Base-by-base conservation (phyloP, 2,888 invertebrate genomes). In the Adela reaumurella region DNA sequence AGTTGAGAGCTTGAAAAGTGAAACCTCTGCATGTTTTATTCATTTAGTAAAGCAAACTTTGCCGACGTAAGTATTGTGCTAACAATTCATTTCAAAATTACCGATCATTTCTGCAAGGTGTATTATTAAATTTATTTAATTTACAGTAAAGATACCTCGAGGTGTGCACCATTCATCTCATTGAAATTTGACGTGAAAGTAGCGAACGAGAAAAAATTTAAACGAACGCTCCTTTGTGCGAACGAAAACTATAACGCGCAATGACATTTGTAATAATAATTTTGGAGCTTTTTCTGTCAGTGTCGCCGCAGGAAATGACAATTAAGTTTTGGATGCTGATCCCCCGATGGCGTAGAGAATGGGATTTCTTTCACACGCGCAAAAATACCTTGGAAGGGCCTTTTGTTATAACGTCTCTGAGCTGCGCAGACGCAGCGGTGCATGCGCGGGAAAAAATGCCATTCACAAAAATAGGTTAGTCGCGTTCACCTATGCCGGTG, bases 381-480 rank as follows among this genome's bases (percentile, higher is more conserved):
- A 67, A 71, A 35, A 77, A 74, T 74, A 73, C 70, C 70, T 72
- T 67, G 64, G 70, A 72, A 63, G 60, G 63, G 60, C 57, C 68
- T 62, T 69, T 78, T 77, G 73, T 76, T 14, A 35, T 8, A 14
- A 14, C 11, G 6, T 11, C 8, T 8, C 24, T 24, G 6, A 8
- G 35, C 57, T 56, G 55, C 54, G 53, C 53, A 59, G 60, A 60
- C 62, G 63, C 60, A 66, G 60, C 62, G 60, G 58, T 58, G 55
- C 58, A 59, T 57, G 59, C 63, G 65, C 73, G 49, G 76, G 74
- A 76, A 74, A 72, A 62, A 58, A 56, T 60, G 47, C 73, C 79
- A 78, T 80, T 79, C 77, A 78, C 70, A 68, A 76, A 78, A 71
- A 76, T 78, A 73, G 73, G 74, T 76, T 76, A 70, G 68, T 67